Evolutionary conservation across 2,888 invertebrate species (phyloP), one percentile per base, ranked within the genome.

Genomic region (Acanthopleura granulata): DNA sequence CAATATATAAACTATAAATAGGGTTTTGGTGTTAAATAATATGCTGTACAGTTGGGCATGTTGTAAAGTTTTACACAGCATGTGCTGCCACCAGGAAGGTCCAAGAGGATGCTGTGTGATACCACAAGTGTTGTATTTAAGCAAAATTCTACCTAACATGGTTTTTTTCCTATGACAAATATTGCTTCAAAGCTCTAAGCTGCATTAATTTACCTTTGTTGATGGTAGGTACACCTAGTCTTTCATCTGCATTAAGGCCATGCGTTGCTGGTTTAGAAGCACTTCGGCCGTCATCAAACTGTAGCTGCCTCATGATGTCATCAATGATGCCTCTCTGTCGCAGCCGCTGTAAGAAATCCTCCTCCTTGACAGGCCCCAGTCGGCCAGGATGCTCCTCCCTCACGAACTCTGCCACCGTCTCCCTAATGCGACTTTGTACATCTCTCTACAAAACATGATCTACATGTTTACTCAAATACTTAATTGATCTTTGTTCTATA

Each of bases 291-390:
- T 74, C 72, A 29, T 84, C 83, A 80, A 89, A 87, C 77, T 88
- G 85, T 14, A 89, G 79, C 75, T 87, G 84, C 25, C 85, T 84
- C 79, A 89, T 81, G 9, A 89, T 82, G 29, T 87, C 85, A 76
- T 88, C 89, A 9, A 89, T 84, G 1, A 89, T 80, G 15, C 89
- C 89, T 74, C 83, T 81, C 77, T 87, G 85, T 62, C 84, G 80
- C 18, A 89, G 79, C 15, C 84, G 93, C 9, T 87, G 86, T 29
- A 92, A 84, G 62, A 92, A 83, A 76, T 90, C 87, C 51, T 88
- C 87, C 74, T 91, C 91, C 40, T 85, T 86, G 51, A 89, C 77
- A 18, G 75, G 77, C 18, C 78, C 80, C 29, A 75, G 74, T 16
- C 80, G 75, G n/a, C 84, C 82, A 62, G 79, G 74, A 18, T 82